A percentile compares a stretch with the other conserved stretches of the same genome.
phyloP scores from a whole-genome alignment of 64 coral and sea anemone species.

The Stichodactyla helianthus region DNA sequence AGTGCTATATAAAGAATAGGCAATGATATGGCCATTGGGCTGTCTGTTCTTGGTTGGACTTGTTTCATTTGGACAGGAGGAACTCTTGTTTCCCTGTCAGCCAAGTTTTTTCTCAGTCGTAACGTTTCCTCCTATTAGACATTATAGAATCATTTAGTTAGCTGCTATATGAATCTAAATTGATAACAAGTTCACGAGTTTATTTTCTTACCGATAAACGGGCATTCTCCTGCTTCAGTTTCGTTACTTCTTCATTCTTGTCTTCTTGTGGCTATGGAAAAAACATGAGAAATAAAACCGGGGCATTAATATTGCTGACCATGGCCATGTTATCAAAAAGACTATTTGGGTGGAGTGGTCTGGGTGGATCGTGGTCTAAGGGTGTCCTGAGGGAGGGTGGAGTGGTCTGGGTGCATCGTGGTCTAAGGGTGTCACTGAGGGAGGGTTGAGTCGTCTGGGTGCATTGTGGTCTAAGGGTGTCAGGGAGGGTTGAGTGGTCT shows the following conservation, averaged over 20 bases:
- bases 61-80: not conserved
- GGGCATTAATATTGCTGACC: too few species aligned
- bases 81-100: not conserved
- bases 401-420: too few species aligned
- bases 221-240: conserved; percentile 10
- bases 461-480: too few species aligned
- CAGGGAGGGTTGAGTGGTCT: too few species aligned
- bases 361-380: too few species aligned
- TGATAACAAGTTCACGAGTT: too few species aligned
- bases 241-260: not conserved
- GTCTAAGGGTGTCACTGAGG: too few species aligned
- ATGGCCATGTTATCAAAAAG: too few species aligned
- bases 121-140: conserved; percentile 58
- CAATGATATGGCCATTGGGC: not conserved
- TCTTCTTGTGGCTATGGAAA: not conserved
- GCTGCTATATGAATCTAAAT: not conserved
- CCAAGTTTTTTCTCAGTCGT: conserved; percentile 66
- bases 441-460: too few species aligned
- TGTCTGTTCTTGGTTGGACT: conserved; percentile 10
- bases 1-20: conserved; percentile 34
- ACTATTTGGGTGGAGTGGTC: too few species aligned
- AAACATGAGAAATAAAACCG: not conserved
- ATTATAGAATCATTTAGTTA: not conserved
- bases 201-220: conserved; percentile 13
- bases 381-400: too few species aligned